Conservation (phyloP, 2,888 invertebrate species). For the Callinectes sapidus region DNA sequence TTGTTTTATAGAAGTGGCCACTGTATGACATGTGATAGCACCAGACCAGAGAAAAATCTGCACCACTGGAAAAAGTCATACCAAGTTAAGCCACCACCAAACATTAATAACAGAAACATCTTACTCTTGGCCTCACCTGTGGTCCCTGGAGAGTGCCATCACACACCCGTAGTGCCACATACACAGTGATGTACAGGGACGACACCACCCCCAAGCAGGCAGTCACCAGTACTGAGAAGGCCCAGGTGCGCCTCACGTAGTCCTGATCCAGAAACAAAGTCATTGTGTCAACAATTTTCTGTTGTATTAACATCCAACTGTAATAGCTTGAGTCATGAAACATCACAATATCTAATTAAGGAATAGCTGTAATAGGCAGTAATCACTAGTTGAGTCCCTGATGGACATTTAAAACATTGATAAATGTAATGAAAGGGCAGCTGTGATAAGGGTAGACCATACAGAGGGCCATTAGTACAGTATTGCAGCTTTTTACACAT, state of each 20-base stretch:
- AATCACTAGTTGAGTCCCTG: neutral
- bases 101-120: too few species aligned
- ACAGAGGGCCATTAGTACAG: too few species aligned
- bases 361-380: neutral
- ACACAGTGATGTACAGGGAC: conserved; percentile 75
- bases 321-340: too few species aligned
- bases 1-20: neutral
- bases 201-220: conserved; percentile 75
- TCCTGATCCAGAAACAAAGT: conserved; percentile 48
- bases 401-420: neutral
- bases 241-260: conserved; percentile 74
- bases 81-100: neutral
- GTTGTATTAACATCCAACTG: neutral
- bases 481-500: too few species aligned
- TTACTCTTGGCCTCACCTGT: conserved; percentile 70
- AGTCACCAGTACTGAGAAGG: conserved; percentile 74
- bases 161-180: conserved; percentile 75
- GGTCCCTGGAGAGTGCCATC: conserved; percentile 75
- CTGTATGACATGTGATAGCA: neutral
- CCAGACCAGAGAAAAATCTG: neutral
- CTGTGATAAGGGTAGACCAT: too few species aligned
- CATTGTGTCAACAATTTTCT: neutral
- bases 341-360: neutral
- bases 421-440: too few species aligned
- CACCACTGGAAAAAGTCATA: neutral